Evolutionary conservation across 2,888 invertebrate genomes (phyloP).

Genomic region (Philopedon plagiatum): DNA sequence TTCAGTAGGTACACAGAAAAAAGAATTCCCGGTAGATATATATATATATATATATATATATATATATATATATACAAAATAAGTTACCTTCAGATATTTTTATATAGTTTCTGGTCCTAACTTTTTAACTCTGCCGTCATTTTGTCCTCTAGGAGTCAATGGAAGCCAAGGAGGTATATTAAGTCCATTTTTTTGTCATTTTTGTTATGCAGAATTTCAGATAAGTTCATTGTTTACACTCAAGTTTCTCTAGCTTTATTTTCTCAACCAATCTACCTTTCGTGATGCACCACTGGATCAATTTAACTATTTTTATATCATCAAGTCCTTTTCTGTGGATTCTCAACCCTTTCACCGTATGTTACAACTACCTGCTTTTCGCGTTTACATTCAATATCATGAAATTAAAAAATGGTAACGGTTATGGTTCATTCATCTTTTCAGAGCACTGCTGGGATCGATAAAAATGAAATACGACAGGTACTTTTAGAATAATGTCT

Average conservation of each 20-base stretch:
- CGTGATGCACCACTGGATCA: background rate
- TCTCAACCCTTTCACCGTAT: background rate
- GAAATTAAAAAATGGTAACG: constrained; percentile 27
- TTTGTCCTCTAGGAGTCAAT: too few species aligned
- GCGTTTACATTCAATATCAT: constrained; percentile 9
- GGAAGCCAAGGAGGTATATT: too few species aligned
- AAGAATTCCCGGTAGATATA: too few species aligned
- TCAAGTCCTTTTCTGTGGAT: background rate
- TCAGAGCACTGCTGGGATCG: background rate
- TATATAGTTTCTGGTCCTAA: too few species aligned
- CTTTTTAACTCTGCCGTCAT: too few species aligned
- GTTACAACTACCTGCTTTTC: constrained; percentile 12
- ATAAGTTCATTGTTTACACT: too few species aligned
- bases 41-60: too few species aligned
- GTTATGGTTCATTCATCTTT: constrained; percentile 29
- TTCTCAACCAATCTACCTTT: background rate
- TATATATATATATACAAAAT: too few species aligned
- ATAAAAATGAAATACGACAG: background rate
- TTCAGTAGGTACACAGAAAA: too few species aligned
- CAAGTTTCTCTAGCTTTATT: background rate
- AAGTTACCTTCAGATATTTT: too few species aligned
- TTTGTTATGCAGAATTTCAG: too few species aligned
- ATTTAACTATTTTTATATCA: background rate
- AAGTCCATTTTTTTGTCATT: too few species aligned
- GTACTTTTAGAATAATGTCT: background rate